Base-by-base conservation (phyloP, 2,797 vertebrate species). In the Acipenser transmontanus region DNA sequence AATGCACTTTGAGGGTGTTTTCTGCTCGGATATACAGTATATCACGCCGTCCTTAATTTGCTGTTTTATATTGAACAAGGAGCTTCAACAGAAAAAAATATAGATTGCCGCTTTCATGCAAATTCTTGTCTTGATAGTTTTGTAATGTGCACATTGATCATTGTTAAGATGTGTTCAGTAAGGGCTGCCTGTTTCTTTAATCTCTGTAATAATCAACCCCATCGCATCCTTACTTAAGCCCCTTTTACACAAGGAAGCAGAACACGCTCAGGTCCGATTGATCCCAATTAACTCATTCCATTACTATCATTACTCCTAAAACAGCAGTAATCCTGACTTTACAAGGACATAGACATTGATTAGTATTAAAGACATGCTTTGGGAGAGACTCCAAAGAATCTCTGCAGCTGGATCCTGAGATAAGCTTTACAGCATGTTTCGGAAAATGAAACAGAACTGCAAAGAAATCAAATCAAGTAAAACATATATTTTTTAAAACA, bases 251-350 rank as follows among this genome's bases (percentile, higher is more conserved):
- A 65, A 68, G 69, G 68, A 71, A 76, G 50, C 51, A 34, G 60
- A 64, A 59, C 50, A 52, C 70, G 71, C 68, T 71, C 70, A n/a
- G 13, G 73, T 75, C 71, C 75, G 74, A 80, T 79, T 78, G 77
- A 80, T 80, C 77, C 76, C 80, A 76, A 76, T 80, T 78, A 80
- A 81, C 76, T 76, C 72, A 63, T 69, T 68, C 69, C 50, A 5
- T 71, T 68, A 61, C 70, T 62, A 63, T 65, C 65, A 69, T 65
- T 75, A 65, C 63, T 72, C 73, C 73, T 67, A 61, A 64, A 71
- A 50, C 69, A 60, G 69, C 68, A 73, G 73, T 77, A 73, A 73
- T 76, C 50, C 47, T 68, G 68, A 63, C 66, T 65, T 64, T 69
- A 66, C 67, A 73, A 67, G 72, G 68, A 56, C 50, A 60, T 64